phyloP scores from a whole-genome alignment of 2,797 vertebrate genomes.

The Smutsia gigantea region DNA sequence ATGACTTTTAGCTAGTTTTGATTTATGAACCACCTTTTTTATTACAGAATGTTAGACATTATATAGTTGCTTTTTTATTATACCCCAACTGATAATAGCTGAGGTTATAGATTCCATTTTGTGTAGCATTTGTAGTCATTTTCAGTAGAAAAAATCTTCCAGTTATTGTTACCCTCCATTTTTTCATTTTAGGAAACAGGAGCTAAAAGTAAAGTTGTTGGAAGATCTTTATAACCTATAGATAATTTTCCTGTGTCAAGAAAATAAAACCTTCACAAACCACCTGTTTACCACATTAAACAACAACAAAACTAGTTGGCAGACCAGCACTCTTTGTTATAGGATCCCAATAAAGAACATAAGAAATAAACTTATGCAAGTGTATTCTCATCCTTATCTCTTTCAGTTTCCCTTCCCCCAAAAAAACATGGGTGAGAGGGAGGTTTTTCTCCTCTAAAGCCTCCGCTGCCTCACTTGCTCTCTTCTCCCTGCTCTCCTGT shows the following conservation, averaged over 20 bases:
- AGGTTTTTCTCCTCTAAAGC: neutral
- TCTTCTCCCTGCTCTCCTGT: neutral
- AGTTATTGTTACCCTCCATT: neutral
- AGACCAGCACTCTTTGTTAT: neutral
- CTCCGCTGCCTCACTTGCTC: neutral
- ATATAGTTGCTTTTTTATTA: neutral
- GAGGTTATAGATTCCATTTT: neutral
- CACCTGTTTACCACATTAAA: neutral
- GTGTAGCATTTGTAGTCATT: neutral
- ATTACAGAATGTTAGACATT: neutral
- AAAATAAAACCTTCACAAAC: constrained; percentile 3
- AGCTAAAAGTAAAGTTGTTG: constrained; percentile 30
- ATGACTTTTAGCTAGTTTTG: neutral
- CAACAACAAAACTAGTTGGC: constrained; percentile 8
- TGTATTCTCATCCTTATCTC: neutral
- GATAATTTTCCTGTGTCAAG: constrained; percentile 20
- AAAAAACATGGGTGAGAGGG: neutral
- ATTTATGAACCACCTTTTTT: neutral
- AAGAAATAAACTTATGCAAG: neutral
- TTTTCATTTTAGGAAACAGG: constrained; percentile 10
- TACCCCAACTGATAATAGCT: neutral
- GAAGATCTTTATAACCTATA: constrained; percentile 5
- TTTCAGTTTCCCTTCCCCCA: neutral
- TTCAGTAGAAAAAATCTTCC: constrained; percentile 16
- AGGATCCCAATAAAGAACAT: neutral